Base-by-base conservation (phyloP, 1,140 invertebrate species). In the Pollicipes pollicipes region DNA sequence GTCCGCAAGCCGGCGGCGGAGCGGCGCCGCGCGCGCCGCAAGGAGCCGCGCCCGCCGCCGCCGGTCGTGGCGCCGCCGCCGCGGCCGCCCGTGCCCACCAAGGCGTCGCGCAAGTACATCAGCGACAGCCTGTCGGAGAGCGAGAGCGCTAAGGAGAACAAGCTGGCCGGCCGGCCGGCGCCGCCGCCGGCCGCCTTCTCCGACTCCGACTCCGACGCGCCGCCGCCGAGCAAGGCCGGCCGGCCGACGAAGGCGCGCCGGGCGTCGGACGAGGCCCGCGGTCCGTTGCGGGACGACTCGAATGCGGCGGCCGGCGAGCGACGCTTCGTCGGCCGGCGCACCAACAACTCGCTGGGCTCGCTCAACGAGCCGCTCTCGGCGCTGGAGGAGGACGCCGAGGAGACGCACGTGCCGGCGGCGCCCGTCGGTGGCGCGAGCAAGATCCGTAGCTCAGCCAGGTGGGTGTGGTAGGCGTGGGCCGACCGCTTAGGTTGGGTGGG, bases 281-380 rank as follows among this genome's bases (percentile, higher is more conserved):
- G n/a, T n/a, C n/a, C n/a, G n/a, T n/a, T n/a, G 63, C 3, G 27
- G 63, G 8, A 3, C 24, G 63, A 64, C 63, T 64, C 63, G 26
- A 21, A 64, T 6, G 63, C 3, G 63, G 63, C 6, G 63, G 26
- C n/a, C 70, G 13, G 64, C 70, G 30, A 73, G 70, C n/a, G 66
- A 37, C 63, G 72, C 69, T 68, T 73, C 72, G 63, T 70, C 70
- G 76, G 76, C 21, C 80, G 90, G 69, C 90, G 91, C 79, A 93
- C 90, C 3, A 93, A 93, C 72, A 93, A 92, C 79, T 92, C 90
- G 1, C 80, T 93, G 24, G 88, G 90, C 1, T 89, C 88, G 35
- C 69, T 75, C 4, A 64, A 4, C 3, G 63, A 64, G 24, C 27
- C 26, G 63, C 21, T 6, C 10, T 4, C 4, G 63, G 24, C 63